phyloP scores from a whole-genome alignment of 2,888 invertebrate species.

The Eutolmus rufibarbis region DNA sequence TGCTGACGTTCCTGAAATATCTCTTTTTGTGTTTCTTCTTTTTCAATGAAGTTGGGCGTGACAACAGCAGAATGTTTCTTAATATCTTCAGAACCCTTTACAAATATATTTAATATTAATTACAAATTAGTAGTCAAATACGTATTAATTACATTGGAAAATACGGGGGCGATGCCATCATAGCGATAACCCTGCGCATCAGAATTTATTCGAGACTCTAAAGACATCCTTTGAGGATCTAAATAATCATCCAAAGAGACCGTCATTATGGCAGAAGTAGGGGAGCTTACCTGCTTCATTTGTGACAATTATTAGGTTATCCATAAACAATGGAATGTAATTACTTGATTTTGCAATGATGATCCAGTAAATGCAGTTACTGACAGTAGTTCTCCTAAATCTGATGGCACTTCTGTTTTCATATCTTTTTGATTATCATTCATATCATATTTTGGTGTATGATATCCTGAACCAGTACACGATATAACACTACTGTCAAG shows the following conservation, averaged over 20 bases:
- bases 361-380: conserved; percentile 65
- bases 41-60: not conserved
- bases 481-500: conserved; percentile 68
- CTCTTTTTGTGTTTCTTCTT: conserved; percentile 49
- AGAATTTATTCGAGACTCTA: conserved; percentile 79
- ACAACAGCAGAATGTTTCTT: not conserved
- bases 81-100: not conserved
- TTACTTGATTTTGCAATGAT: conserved; percentile 62
- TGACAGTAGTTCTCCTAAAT: conserved; percentile 55
- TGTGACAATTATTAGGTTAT: conserved; percentile 51
- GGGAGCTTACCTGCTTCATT: conserved; percentile 70
- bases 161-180: conserved; percentile 85
- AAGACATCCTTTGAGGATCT: conserved; percentile 82
- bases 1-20: conserved; percentile 50
- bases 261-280: conserved; percentile 84
- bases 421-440: conserved; percentile 49
- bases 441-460: conserved; percentile 75
- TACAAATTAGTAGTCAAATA: conserved; percentile 81
- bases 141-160: conserved; percentile 64
- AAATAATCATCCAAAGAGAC: conserved; percentile 85
- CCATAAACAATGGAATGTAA: conserved; percentile 50
- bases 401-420: conserved; percentile 59
- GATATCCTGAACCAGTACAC: conserved; percentile 74
- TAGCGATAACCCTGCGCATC: conserved; percentile 67
- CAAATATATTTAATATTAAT: conserved; percentile 66